Evolutionary conservation across 2,797 vertebrate species (phyloP).

Genomic region (Hozukius guyotensis): DNA sequence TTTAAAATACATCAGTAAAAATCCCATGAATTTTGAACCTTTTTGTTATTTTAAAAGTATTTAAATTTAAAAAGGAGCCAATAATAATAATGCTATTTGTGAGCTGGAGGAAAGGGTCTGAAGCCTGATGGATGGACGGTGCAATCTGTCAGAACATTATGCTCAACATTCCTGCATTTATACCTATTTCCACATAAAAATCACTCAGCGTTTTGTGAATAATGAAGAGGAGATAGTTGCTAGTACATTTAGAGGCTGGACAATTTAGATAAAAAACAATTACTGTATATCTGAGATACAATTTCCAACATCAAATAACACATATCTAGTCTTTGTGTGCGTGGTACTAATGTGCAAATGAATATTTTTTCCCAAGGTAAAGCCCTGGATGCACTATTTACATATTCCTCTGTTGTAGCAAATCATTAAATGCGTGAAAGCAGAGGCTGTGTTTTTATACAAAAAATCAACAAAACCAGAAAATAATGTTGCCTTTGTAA

Average conservation of each 20-base stretch:
- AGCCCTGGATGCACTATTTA: background rate
- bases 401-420: background rate
- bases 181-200: background rate
- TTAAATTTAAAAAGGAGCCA: background rate
- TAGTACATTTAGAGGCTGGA: background rate
- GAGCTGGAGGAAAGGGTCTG: background rate
- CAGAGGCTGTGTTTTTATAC: background rate
- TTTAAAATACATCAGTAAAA: no score
- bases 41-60: background rate
- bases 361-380: background rate
- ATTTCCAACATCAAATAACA: background rate
- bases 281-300: background rate
- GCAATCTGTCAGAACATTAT: background rate
- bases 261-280: background rate
- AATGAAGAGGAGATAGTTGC: background rate
- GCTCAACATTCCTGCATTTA: background rate
- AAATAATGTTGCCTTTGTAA: background rate
- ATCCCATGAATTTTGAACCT: no score
- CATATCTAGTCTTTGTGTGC: background rate
- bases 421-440: slow-evolving; percentile 6
- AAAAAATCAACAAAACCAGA: background rate
- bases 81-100: background rate
- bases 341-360: background rate
- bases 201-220: background rate
- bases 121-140: background rate